These are phyloP conservation scores for Coelinius sp. DNA, from an alignment of 2,888 invertebrate species.

Conservation along the genomic window DNA sequence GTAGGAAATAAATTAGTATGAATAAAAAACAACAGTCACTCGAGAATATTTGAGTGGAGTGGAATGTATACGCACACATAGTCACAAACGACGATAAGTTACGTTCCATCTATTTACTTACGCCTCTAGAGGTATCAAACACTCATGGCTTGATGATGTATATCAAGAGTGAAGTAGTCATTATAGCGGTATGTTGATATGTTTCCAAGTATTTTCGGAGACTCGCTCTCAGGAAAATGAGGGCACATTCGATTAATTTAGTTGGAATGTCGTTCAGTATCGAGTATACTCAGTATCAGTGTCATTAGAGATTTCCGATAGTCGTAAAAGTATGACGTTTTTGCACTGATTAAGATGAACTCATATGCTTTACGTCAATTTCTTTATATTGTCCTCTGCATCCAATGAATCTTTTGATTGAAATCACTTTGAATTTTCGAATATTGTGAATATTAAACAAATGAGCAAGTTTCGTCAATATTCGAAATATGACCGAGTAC, in stretches of 20 bases:
- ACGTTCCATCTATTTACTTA: constrained; percentile 4
- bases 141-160: background rate
- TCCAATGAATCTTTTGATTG: too few species aligned
- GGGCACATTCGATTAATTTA: background rate
- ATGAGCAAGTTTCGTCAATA: background rate
- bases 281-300: too few species aligned
- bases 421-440: too few species aligned
- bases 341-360: background rate
- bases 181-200: background rate
- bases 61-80: background rate
- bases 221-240: background rate
- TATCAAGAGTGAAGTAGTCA: background rate
- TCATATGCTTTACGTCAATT: too few species aligned
- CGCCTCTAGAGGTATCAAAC: background rate
- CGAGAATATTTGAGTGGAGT: background rate
- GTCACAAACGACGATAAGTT: constrained; percentile 6
- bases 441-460: background rate
- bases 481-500: background rate
- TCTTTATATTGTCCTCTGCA: too few species aligned
- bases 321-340: background rate
- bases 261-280: background rate
- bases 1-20: background rate
- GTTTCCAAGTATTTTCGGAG: background rate
- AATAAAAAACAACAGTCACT: background rate
- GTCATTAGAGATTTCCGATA: background rate